Evolutionary conservation across 2,797 vertebrate species (phyloP), one percentile per base, ranked within the genome.

Genomic region (Miichthys miiuy): DNA sequence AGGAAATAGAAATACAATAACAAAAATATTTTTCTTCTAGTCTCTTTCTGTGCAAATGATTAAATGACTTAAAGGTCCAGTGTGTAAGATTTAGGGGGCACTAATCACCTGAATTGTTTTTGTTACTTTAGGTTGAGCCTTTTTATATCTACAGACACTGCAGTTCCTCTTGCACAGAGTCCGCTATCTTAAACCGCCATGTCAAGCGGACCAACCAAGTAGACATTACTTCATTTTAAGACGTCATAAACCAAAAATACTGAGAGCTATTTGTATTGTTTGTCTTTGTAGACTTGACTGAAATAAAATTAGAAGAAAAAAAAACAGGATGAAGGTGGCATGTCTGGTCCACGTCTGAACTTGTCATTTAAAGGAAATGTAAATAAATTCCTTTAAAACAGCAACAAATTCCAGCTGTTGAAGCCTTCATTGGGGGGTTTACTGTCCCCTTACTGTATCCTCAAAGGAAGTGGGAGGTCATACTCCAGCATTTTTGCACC

Each of bases 401-500:
- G n/a, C 21, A 27, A 58, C 48, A n/a, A 16, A 10, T 21, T 61
- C 1, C 21, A 77, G 52, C 48, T 62, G 63, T 34, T 50, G 17
- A 69, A 46, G 55, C 56, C 51, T 58, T 71, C 42, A 55, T 13
- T 14, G 1, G 34, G 72, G 60, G 34, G 34, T 34, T 23, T n/a
- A 20, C 63, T 18, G 51, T 79, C 67, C 65, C 21, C 17, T n/a
- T 34, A 38, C 48, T 58, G 56, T 47, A 71, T 68, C 66, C 81
- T 80, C 68, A 77, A 63, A 86, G 88, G 87, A 93, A 88, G 74
- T 17, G 50, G 34, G 75, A 72, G 77, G 75, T 81, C 83, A 76
- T 58, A 61, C 79, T 76, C 48, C 64, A 66, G 44, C 87, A 87
- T 88, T 91, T 88, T 88, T 78, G 89, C 82, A 83, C 89, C 79